Evolutionary conservation across 2,797 vertebrate species (phyloP).

Genomic region (Rachycentron canadum): DNA sequence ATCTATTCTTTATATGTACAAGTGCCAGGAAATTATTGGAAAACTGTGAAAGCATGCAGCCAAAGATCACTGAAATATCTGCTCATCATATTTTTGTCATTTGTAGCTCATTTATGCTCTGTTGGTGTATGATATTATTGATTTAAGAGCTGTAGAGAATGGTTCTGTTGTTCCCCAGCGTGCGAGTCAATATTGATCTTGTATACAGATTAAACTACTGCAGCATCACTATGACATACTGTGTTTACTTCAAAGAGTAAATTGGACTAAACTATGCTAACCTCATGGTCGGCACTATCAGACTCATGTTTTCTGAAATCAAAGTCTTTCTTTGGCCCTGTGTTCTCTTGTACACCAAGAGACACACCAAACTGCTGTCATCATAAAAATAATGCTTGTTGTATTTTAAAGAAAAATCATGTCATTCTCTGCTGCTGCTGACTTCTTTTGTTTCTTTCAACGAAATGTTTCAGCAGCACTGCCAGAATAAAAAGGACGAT

Average conservation of each 20-base stretch:
- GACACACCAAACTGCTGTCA: slow-evolving; percentile 4
- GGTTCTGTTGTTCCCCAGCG: slow-evolving; percentile 25
- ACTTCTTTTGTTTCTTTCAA: slow-evolving; percentile 26
- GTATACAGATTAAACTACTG: background rate
- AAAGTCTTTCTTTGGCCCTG: too few species aligned
- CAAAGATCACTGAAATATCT: slow-evolving; percentile 1
- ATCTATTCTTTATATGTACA: slow-evolving; percentile 1
- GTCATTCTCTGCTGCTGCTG: slow-evolving; percentile 4
- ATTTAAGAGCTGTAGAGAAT: slow-evolving; percentile 31
- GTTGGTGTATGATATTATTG: slow-evolving; percentile 39
- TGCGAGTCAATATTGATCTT: slow-evolving; percentile 40
- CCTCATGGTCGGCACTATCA: background rate
- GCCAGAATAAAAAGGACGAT: background rate
- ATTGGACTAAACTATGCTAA: background rate
- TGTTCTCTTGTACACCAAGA: too few species aligned
- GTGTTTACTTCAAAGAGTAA: background rate
- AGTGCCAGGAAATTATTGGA: slow-evolving; percentile 15
- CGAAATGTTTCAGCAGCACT: slow-evolving; percentile 11
- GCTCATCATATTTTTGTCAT: slow-evolving; percentile 23
- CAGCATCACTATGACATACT: background rate
- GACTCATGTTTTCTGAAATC: background rate
- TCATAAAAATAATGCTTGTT: slow-evolving; percentile 18
- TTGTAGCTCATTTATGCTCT: slow-evolving; percentile 27
- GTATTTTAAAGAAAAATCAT: slow-evolving; percentile 7
- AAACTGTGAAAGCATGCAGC: slow-evolving; percentile 8